A percentile compares a stretch with the other conserved stretches of the same genome.
These are phyloP conservation scores for Gallinago stenura DNA, from an alignment of 2,797 vertebrate species.

Conservation along the genomic window DNA sequence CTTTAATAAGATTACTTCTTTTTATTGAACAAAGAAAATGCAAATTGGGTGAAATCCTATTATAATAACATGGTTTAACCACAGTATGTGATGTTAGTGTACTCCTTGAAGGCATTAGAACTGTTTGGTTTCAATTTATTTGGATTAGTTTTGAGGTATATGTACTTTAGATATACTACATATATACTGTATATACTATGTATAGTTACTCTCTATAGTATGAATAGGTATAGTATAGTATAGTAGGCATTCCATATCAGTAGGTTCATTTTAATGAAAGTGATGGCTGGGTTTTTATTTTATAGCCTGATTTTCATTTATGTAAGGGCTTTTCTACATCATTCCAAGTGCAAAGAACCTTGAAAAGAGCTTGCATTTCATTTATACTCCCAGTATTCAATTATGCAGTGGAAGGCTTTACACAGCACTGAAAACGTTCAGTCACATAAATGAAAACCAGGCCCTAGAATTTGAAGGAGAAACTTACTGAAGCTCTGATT, in stretches of 20 bases:
- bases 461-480: neutral
- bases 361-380: neutral
- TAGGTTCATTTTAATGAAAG: neutral
- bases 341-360: neutral
- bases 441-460: neutral
- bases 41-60: neutral
- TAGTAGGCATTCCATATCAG: neutral
- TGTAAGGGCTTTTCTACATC: neutral
- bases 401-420: neutral
- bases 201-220: neutral
- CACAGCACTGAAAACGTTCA: neutral
- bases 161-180: neutral
- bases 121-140: neutral
- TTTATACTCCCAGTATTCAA: neutral
- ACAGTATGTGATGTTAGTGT: neutral
- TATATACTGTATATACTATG: neutral
- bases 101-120: neutral
- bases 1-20: slow-evolving; percentile 27
- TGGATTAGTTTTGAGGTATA: neutral
- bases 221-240: neutral
- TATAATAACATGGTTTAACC: neutral
- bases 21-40: neutral
- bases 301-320: neutral
- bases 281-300: neutral
- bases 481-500: neutral